Conservation (phyloP, 2,113 vertebrate genomes). For the Cyrtonyx montezumae region DNA sequence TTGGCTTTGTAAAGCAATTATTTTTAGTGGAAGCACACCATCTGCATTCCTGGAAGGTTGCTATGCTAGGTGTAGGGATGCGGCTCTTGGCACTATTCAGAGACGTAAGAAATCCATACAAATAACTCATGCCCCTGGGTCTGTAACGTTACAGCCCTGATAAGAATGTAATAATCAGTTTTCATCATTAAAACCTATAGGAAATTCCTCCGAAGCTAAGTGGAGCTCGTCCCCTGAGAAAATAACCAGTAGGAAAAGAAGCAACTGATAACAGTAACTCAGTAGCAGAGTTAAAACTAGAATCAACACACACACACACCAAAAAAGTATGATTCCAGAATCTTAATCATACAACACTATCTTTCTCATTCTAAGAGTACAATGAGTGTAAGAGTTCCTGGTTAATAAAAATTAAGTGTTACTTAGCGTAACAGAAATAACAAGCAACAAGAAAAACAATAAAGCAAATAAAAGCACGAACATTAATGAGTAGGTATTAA, state of each 20-base stretch:
- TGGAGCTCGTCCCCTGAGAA: neutral
- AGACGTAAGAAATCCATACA: neutral
- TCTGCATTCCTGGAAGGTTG: neutral
- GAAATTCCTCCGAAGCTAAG: neutral
- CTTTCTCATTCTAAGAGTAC: neutral
- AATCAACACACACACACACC: neutral
- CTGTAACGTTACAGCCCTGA: neutral
- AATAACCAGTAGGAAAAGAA: neutral
- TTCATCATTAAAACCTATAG: neutral
- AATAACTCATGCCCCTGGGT: neutral
- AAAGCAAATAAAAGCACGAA: neutral
- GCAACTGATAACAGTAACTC: neutral
- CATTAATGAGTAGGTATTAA: neutral
- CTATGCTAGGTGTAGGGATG: neutral
- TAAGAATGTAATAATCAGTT: neutral
- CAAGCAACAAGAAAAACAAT: neutral
- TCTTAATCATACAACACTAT: neutral
- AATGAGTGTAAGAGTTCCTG: neutral
- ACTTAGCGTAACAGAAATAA: neutral
- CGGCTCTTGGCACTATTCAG: neutral
- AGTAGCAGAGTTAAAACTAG: neutral
- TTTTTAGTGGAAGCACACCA: neutral
- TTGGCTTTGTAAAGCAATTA: too few relatives aligned
- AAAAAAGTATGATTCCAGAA: neutral
- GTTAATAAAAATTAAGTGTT: conserved; percentile 13